These are phyloP conservation scores for Larimichthys polyactis DNA, from an alignment of 2,113 vertebrate genomes.

Conservation along the genomic window DNA sequence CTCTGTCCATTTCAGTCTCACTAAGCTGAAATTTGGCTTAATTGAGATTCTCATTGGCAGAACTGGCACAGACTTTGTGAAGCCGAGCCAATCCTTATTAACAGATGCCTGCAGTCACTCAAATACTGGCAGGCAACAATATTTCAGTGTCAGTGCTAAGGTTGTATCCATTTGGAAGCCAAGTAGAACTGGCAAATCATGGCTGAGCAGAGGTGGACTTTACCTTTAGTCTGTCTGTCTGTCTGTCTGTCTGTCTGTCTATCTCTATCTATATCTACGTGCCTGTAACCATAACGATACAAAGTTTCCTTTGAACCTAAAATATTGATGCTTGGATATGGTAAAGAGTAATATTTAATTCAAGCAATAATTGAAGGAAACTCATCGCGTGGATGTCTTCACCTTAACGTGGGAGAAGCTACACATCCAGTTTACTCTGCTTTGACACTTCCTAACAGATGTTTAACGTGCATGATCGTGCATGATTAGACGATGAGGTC, in stretches of 20 bases:
- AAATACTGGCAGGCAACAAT: conserved; percentile 2
- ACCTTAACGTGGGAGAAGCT: neutral
- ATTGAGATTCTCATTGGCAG: conserved; percentile 44
- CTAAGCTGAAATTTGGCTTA: conserved; percentile 36
- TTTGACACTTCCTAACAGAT: neutral
- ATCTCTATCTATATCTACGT: too few relatives aligned
- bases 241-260: too few relatives aligned
- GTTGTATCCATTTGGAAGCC: conserved; percentile 4
- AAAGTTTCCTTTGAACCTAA: neutral
- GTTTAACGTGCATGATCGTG: neutral
- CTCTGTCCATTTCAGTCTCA: conserved; percentile 50
- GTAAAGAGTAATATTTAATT: neutral
- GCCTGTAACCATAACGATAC: too few relatives aligned
- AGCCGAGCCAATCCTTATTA: conserved; percentile 15
- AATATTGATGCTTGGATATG: neutral
- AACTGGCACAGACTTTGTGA: conserved; percentile 33
- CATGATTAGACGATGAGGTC: neutral
- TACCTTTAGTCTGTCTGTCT: too few relatives aligned
- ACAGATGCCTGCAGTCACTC: conserved; percentile 44
- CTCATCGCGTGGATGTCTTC: neutral
- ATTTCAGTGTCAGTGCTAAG: conserved; percentile 7
- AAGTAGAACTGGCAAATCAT: neutral
- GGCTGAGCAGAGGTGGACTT: neutral
- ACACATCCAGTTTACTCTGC: neutral
- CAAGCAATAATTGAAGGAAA: neutral